Base-by-base conservation (phyloP, 2,113 vertebrate species). In the Stegastes partitus region DNA sequence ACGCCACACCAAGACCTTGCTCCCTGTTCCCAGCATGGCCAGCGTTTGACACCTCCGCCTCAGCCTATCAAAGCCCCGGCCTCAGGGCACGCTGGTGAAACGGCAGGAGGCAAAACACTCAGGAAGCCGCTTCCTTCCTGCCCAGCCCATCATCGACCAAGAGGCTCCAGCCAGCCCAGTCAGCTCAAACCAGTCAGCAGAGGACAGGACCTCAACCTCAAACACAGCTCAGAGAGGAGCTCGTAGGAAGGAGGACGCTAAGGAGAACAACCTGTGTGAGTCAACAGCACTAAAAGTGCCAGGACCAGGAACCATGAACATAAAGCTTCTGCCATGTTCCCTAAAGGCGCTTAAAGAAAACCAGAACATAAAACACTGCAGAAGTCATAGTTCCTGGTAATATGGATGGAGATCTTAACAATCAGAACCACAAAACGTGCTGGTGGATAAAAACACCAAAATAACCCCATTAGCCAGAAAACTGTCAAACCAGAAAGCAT, bases 81-180 rank as follows among this genome's bases (percentile, higher is more conserved):
- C 87, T 67, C 44, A 11, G 88, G 90, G 72, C 56, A 75, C 47
- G 15, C 75, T 85, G 89, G 82, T 89, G 86, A 91, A 89, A 88
- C 84, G 61, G 83, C 74, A 23, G 88, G 90, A 78, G 63, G 88
- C 92, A 89, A 94, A 94, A 93, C 79, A 74, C 92, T 82, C 88
- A 93, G 94, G 94, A 95, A 95, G 90, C 80, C 5, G 62, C 93
- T 96, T 95, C 95, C 95, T 96, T 94, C 95, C 94, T 83, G 25
- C 68, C 88, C 63, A 1, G 68, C 70, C 79, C 79, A 81, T 83
- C 65, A 34, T 73, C 81, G 65, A 49, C 61, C 37, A 3, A 73
- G 65, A 61, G 63, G 69, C 81, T 84, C 64, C 79, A 77, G 57
- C 42, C 22, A 71, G 42, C 37, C 44, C 39, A 19, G 42, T 55